Evolutionary conservation across 2,797 vertebrate genomes (phyloP), one percentile per base, ranked within the genome.

Genomic region (Lophius americanus): DNA sequence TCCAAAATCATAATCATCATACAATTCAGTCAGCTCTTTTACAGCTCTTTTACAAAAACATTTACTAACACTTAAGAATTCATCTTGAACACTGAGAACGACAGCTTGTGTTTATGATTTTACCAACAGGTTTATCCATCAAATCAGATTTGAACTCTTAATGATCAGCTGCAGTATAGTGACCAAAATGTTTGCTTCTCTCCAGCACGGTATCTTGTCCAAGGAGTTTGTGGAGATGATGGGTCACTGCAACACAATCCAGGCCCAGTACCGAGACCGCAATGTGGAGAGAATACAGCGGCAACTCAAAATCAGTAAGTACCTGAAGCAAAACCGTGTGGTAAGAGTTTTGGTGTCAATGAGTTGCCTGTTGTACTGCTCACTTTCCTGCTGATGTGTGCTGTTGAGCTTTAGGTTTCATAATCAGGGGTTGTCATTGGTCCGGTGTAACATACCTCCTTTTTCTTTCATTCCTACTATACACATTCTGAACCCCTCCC

Each of bases 221-320:
- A 93, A 94, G 83, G 92, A 96, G 78, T 96, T 98, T 42, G 92
- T 97, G 78, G 96, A 96, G 62, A 53, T 95, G 72, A 95, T 96
- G 91, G 94, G 94, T 42, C 64, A 91, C 75, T 97, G 95, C 64
- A 95, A 97, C 85, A 89, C 87, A 12, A 92, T 93, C 74, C 96
- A 97, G 88, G 89, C 94, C 0, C 92, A 95, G 32, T 97, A 98
- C 91, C 88, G 95, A 68, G 95, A 97, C 62, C 90, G 94, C 43
- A 97, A 96, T 12, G 93, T 97, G 77, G 95, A 96, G 75, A 81
- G 96, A 33, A 97, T 97, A 75, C 93, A 94, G 76, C 88, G 96
- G 75, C 96, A 97, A 41, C 92, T 97, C 42, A 95, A 95, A 78
- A 98, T 98, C 87, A 97, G 96, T 97, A 87, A 92, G 95, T 91